Conservation (phyloP, 2,888 invertebrate genomes). For the Mesorhabditis belari region DNA sequence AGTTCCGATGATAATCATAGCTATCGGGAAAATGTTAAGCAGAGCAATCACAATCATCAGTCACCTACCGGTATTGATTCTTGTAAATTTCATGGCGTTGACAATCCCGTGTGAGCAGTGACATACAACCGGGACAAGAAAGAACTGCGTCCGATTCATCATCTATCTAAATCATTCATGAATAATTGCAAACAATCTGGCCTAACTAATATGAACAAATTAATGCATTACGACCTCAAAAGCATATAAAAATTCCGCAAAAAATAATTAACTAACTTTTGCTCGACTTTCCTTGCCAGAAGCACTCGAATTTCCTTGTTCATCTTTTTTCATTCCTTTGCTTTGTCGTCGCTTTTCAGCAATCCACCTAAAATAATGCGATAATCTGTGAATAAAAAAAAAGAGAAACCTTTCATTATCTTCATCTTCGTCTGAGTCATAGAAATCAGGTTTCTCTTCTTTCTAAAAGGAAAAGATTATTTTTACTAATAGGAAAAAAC, state of each 20-base stretch:
- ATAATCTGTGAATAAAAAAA: too few species aligned
- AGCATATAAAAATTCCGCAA: not conserved
- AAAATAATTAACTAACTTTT: not conserved
- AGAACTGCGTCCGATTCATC: constrained; percentile 59
- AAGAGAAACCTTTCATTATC: constrained; percentile 60
- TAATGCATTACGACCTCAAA: not conserved
- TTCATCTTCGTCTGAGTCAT: constrained; percentile 61
- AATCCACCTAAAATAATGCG: too few species aligned
- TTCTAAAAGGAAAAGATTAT: not conserved
- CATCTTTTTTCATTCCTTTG: not conserved
- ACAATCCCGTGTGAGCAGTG: constrained; percentile 61
- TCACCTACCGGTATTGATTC: constrained; percentile 57
- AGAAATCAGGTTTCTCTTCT: constrained; percentile 48
- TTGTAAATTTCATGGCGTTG: constrained; percentile 60
- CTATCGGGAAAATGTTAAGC: constrained; percentile 59
- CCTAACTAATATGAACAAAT: not conserved
- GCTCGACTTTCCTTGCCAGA: too few species aligned
- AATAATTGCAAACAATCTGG: not conserved
- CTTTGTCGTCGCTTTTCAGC: constrained; percentile 33
- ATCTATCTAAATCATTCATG: constrained; percentile 2
- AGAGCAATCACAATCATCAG: not conserved
- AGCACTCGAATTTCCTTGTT: too few species aligned
- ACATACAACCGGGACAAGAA: constrained; percentile 63
- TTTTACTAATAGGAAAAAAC: not conserved
- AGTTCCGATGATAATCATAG: constrained; percentile 66